Conservation (phyloP, 2,888 invertebrate genomes). For the Pyrochroa serraticornis region DNA sequence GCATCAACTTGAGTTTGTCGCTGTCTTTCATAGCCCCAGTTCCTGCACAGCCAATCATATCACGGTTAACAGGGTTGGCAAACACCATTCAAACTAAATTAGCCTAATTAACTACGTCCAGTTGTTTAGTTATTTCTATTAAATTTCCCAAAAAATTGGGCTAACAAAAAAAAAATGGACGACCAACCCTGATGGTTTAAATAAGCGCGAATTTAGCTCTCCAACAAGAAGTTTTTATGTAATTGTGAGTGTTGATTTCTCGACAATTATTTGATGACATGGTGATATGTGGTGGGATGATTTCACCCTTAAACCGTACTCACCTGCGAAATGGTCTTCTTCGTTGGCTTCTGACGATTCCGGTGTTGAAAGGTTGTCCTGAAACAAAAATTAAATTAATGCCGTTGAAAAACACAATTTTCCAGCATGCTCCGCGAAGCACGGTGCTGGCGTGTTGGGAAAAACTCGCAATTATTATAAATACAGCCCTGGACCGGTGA, state of each 20-base stretch:
- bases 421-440: slow-evolving; percentile 32
- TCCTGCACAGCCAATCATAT: slow-evolving; percentile 60
- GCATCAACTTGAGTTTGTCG: slow-evolving; percentile 87
- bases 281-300: background rate
- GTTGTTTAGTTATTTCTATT: slow-evolving; percentile 1
- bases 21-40: slow-evolving; percentile 75
- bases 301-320: slow-evolving; percentile 46
- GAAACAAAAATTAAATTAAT: slow-evolving; percentile 58
- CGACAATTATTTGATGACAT: background rate
- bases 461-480: slow-evolving; percentile 36
- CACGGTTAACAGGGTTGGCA: slow-evolving; percentile 58
- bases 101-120: slow-evolving; percentile 4
- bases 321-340: slow-evolving; percentile 74
- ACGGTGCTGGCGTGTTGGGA: slow-evolving; percentile 25
- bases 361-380: slow-evolving; percentile 73
- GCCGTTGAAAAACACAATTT: slow-evolving; percentile 6
- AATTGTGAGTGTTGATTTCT: slow-evolving; percentile 13
- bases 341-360: slow-evolving; percentile 73
- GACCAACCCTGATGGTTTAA: slow-evolving; percentile 48
- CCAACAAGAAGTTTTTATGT: slow-evolving; percentile 26
- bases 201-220: slow-evolving; percentile 37
- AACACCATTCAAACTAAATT: slow-evolving; percentile 23
- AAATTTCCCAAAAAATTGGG: background rate
- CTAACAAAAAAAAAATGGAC: slow-evolving; percentile 16
- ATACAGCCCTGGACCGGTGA: slow-evolving; percentile 27